Conservation (phyloP, 2,888 invertebrate genomes). For the Eupelmus urozonus region DNA sequence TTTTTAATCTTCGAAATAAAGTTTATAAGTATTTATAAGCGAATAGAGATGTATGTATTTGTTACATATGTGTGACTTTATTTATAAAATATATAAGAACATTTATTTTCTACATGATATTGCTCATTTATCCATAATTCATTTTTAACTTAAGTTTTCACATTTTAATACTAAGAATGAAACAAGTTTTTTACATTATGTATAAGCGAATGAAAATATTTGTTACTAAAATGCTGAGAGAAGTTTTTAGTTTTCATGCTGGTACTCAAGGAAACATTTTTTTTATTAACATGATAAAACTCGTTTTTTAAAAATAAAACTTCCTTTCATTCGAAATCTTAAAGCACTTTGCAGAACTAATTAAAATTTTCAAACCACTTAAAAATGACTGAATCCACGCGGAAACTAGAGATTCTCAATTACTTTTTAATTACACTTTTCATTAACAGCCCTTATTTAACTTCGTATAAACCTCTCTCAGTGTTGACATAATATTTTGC, state of each 20-base stretch:
- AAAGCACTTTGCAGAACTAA: background rate
- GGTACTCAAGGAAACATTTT: too few species aligned
- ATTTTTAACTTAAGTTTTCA: background rate
- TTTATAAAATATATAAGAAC: conserved; percentile 48
- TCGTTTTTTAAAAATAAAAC: background rate
- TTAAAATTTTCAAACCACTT: too few species aligned
- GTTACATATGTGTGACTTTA: conserved; percentile 26
- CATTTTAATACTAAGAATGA: too few species aligned
- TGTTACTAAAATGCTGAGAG: background rate
- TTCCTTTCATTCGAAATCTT: too few species aligned
- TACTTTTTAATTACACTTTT: too few species aligned
- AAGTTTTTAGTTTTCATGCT: too few species aligned
- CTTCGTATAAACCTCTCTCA: background rate
- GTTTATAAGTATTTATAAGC: conserved; percentile 34
- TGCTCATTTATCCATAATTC: conserved; percentile 28
- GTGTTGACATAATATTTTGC: background rate
- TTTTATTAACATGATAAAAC: too few species aligned
- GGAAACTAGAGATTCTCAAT: too few species aligned
- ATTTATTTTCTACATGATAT: conserved; percentile 51
- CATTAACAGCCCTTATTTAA: too few species aligned
- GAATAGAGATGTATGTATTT: conserved; percentile 48
- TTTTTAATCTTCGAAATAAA: conserved; percentile 20
- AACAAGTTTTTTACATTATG: too few species aligned
- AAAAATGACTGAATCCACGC: too few species aligned
- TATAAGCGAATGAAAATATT: background rate